Evolutionary conservation across 2,113 vertebrate species (phyloP), one percentile per base, ranked within the genome.

Genomic region (Pleuronectes platessa): DNA sequence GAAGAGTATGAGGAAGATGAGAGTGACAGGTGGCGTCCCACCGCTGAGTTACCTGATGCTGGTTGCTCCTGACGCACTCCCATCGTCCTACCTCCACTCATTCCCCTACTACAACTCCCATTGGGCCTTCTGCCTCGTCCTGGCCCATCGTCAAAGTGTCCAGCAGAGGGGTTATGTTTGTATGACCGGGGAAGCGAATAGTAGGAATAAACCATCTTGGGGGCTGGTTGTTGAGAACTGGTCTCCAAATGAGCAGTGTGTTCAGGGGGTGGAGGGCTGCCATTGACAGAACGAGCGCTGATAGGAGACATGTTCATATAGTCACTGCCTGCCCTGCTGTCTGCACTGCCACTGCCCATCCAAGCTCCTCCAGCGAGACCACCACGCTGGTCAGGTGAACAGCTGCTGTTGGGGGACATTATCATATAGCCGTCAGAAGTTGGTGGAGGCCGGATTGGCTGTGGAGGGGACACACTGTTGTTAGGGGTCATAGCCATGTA

Each of bases 271-370:
- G 92, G 92, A 3, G 88, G 93, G n/a, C 93, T 93, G n/a, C 92
- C 89, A 35, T 79, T 92, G n/a, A 93, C 90, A 31, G 91, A 94
- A 2, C 93, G 93, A 8, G 84, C 74, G 12, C 91, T 94, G 65
- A 94, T 92, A 31, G 95, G 94, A 31, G 95, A 96, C 95, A 96
- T 96, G 86, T 95, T 95, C 94, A 96, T 91, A 24, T 96, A 96
- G 81, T 96, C 96, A 2, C 94, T 91, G 49, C 87, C 87, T 17
- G 91, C 82, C 8, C 90, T 78, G 58, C 89, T 90, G 20, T 93
- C 95, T 15, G 89, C 89, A 17, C 92, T 95, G 37, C 93, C 88
- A 14, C 91, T 92, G 21, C 89, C 93, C 67, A 93, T 12, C 87
- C 94, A 94, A 24, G 86, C 71, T 1, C 71, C 86, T 15, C 79